Conservation (phyloP, 2,113 vertebrate species). For the Cochlearius cochlearius region DNA sequence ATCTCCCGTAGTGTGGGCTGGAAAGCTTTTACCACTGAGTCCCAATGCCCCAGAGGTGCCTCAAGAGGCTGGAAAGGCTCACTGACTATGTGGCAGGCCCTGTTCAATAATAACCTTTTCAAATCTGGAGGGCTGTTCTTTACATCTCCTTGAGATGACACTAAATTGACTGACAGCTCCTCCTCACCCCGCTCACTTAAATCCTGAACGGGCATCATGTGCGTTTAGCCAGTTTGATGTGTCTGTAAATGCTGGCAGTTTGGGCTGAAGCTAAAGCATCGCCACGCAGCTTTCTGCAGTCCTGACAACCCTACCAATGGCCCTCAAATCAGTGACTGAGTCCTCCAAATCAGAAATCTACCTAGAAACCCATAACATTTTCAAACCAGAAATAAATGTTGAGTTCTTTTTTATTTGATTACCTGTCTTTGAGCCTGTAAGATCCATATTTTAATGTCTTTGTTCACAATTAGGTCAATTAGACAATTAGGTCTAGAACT, state of each 20-base stretch:
- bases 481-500: not conserved
- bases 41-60: not conserved
- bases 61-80: not conserved
- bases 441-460: not conserved
- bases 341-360: not conserved
- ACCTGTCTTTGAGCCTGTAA: not conserved
- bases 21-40: not conserved
- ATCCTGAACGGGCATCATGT: not conserved
- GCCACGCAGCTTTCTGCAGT: not conserved
- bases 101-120: not conserved
- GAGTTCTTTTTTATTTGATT: not conserved
- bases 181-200: not conserved
- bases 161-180: not conserved
- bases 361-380: rapidly evolving
- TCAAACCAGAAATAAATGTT: not conserved
- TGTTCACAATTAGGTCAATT: not conserved
- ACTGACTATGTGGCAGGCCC: not conserved
- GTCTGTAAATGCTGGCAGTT: not conserved
- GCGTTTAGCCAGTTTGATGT: not conserved
- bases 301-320: not conserved
- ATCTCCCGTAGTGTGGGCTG: not conserved
- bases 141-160: not conserved
- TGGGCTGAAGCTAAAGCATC: not conserved
- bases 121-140: not conserved
- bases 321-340: not conserved